Base-by-base conservation (phyloP, 2,888 invertebrate species). In the Bimastos eiseni region DNA sequence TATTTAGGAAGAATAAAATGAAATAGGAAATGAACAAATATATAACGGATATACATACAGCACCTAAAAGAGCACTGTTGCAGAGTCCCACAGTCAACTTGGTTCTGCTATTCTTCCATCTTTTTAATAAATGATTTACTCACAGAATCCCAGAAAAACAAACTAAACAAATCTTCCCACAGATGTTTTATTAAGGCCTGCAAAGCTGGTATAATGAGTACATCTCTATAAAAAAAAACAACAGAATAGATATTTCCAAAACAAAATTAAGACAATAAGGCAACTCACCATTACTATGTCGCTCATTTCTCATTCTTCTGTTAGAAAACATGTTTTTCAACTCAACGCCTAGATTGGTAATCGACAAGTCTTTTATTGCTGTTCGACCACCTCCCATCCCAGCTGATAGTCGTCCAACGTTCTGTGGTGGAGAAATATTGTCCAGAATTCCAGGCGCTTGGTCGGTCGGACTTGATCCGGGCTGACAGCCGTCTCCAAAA, bases 291-390 rank as follows among this genome's bases (percentile, higher is more conserved):
- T 70, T 70, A n/a, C 1, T 11, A 0, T 70, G 70, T 70, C 70
- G 70, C n/a, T 30, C 70, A n/a, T 5, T n/a, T 70, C 34, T 90
- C 34, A 36, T 83, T 49, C 44, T 55, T 19, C 37, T n/a, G 1
- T 0, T 90, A 30, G 89, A 91, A 38, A 91, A 33, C 41, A 91
- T 55, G 83, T 91, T 91, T 55, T 88, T 44, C 33, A 91, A 89
- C 86, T 91, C 91, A 17, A 91, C 89, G 70, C 83, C 89, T 30
- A 88, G 83, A 36, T 91, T 91, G 24, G 90, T 70, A 17, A 91
- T 19, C 0, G 91, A 91, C 30, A 91, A 34, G 83, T 91, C 91
- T 44, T 89, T 70, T 86, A 90, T 88, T 24, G 49, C 44, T 1
- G 55, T 44, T 41, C 49, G 38, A 44, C 38, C 34, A 5, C 44